These are phyloP conservation scores for Chalcis sispes DNA, from an alignment of 2,888 invertebrate genomes.

Conservation along the genomic window DNA sequence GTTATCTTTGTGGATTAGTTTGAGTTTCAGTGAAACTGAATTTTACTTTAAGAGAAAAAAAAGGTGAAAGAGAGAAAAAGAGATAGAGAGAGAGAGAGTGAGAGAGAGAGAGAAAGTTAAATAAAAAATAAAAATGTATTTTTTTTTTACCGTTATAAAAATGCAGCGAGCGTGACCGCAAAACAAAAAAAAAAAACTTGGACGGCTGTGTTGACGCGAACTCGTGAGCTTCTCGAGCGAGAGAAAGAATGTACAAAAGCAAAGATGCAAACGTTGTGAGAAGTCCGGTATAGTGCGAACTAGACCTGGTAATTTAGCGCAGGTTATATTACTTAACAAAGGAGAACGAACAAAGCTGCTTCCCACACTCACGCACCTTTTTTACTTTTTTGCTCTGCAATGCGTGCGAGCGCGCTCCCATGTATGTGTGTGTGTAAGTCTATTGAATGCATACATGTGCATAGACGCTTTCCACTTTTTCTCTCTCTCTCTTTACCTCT, in stretches of 20 bases:
- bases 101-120: conserved; percentile 9
- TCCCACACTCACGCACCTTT: conserved; percentile 1
- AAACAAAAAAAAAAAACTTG: neutral
- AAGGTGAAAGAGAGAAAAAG: conserved; percentile 24
- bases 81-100: conserved; percentile 1
- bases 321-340: conserved; percentile 62
- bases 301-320: conserved; percentile 58
- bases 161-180: neutral
- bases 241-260: neutral
- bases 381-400: conserved; percentile 13
- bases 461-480: too few species aligned
- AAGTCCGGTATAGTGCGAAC: conserved; percentile 25
- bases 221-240: neutral
- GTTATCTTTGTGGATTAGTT: too few species aligned
- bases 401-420: neutral
- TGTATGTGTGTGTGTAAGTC: too few species aligned
- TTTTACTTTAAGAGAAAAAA: too few species aligned
- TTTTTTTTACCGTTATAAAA: neutral
- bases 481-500: conserved; percentile 11
- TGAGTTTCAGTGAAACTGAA: too few species aligned
- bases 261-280: neutral
- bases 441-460: too few species aligned
- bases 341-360: conserved; percentile 57
- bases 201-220: neutral
- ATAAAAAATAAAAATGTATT: too few species aligned